Evolutionary conservation across 2,797 vertebrate species (phyloP).

Genomic region (Pachyuromys duprasi): DNA sequence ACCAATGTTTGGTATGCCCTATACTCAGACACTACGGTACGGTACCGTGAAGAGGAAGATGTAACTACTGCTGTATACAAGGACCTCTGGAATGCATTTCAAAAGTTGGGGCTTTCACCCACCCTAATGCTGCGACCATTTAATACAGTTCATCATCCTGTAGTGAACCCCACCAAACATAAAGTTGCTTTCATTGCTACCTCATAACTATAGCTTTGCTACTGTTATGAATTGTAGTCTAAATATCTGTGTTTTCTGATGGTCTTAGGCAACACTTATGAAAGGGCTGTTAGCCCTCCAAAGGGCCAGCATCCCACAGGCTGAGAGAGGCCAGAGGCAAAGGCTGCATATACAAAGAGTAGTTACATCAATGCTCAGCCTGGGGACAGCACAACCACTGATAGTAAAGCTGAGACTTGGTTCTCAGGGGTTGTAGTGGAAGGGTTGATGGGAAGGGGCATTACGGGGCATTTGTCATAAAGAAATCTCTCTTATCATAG

Average conservation of each 20-base stretch:
- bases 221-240: not conserved
- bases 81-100: not conserved
- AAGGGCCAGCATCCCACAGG: not conserved
- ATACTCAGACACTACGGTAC: not conserved
- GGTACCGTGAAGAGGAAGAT: not conserved
- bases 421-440: not conserved
- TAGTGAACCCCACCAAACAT: not conserved
- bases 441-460: not conserved
- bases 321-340: not conserved
- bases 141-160: not conserved
- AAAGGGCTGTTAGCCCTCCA: not conserved
- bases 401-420: not conserved
- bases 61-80: not conserved
- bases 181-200: not conserved
- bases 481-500: not conserved
- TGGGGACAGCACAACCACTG: not conserved
- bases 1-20: not conserved
- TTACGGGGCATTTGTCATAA: fast-evolving
- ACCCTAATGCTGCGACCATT: not conserved
- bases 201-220: not conserved
- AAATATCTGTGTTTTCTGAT: not conserved
- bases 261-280: not conserved
- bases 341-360: not conserved
- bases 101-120: not conserved
- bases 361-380: not conserved